Evolutionary conservation across 2,113 vertebrate species (phyloP).

Genomic region (Gallinago undulata): DNA sequence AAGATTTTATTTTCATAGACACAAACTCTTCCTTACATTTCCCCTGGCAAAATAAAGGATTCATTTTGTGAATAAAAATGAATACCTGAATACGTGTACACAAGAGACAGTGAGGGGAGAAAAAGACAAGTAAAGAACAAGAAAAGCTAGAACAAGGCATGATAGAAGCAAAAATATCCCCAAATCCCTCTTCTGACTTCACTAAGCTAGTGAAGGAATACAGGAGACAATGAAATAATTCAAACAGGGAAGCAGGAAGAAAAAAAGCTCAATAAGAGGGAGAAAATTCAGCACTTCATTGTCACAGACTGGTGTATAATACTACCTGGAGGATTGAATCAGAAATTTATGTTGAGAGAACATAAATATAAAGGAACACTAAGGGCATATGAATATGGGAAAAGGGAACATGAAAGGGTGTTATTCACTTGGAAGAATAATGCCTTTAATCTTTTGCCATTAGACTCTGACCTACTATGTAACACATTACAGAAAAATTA

Average conservation of each 20-base stretch:
- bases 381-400: background rate
- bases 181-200: background rate
- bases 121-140: background rate
- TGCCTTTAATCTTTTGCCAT: background rate
- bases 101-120: background rate
- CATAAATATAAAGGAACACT: background rate
- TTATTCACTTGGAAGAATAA: constrained; percentile 5
- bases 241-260: background rate
- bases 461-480: background rate
- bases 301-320: background rate
- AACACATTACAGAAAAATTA: background rate
- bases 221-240: background rate
- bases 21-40: background rate
- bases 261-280: background rate
- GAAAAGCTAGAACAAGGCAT: background rate
- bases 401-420: background rate
- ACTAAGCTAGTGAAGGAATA: background rate
- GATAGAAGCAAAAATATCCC: background rate
- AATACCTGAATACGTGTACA: background rate
- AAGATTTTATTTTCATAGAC: background rate
- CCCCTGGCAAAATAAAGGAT: background rate
- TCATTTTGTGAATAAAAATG: background rate
- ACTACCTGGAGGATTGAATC: background rate
- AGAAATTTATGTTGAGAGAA: background rate
- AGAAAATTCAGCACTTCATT: background rate